Base-by-base conservation (phyloP, 1,140 invertebrate genomes). In the Galleria mellonella region DNA sequence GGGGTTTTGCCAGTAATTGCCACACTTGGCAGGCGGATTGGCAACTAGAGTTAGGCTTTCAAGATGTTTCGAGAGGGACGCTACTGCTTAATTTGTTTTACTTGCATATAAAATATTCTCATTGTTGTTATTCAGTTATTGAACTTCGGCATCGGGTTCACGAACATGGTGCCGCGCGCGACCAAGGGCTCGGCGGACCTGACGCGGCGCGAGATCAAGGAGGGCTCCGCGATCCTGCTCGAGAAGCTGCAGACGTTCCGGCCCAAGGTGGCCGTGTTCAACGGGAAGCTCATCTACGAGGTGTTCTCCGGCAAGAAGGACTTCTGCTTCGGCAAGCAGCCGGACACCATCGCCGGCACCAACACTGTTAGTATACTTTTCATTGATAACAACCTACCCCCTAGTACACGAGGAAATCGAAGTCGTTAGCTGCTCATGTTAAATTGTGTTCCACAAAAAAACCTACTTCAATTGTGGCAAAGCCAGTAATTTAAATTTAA, bases 261-360 rank as follows among this genome's bases (percentile, higher is more conserved):
- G 68, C 97, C 97, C 43, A 98, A 98, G 89, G 97, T 99, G 68
- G 97, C 96, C 30, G 97, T 98, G 12, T 99, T 99, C 78, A 99
- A 99, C 90, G 97, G 97, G 5, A 98, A 98, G 89, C 90, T 98
- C 44, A 99, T 98, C 57, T 98, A 98, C 88, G 96, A 98, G 88
- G 95, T 98, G 12, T 98, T 98, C 88, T 96, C 94, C 43, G 97
- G 97, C 6, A 98, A 97, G 83, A 98, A 98, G 81, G 96, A 98
- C 78, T 98, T 98, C 86, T 92, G 94, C 74, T 97, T 98, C 87
- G 97, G 97, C 36, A 93, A 97, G 67, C 97, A 98, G 81, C 95
- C 96, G 0, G 96, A 96, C 74, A 90, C 93, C 28, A 92, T 98
- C 13, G 94, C 97, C 55, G 96, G 96, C 40, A 98, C 97, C 11